Evolutionary conservation across 1,140 invertebrate genomes (phyloP).

Genomic region (Antheraea pernyi): DNA sequence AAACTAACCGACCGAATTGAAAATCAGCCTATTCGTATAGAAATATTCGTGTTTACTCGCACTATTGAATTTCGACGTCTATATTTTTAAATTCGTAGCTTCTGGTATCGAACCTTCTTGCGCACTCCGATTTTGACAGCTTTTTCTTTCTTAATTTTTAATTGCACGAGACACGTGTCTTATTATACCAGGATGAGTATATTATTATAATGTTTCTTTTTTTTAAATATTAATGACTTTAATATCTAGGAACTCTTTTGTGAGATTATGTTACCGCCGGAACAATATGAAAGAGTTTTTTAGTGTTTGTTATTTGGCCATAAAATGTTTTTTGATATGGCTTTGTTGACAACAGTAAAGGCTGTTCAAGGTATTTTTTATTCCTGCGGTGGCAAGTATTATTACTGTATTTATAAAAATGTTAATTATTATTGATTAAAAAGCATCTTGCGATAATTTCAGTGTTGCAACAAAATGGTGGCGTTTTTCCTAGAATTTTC

Average conservation of each 20-base stretch:
- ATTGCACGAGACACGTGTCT: conserved; percentile 6
- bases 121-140: conserved; percentile 16
- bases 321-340: conserved; percentile 1
- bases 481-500: too few species aligned
- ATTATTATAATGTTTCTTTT: conserved; percentile 4
- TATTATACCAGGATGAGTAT: conserved; percentile 13
- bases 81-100: conserved; percentile 10
- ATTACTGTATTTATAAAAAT: too few species aligned
- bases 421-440: too few species aligned
- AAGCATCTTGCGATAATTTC: too few species aligned
- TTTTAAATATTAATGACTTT: neutral
- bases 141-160: conserved; percentile 11
- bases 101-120: conserved; percentile 1
- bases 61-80: conserved; percentile 9
- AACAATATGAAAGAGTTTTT: conserved; percentile 2
- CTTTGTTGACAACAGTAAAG: neutral
- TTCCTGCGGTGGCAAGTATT: too few species aligned
- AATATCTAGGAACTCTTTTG: conserved; percentile 6
- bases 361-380: neutral
- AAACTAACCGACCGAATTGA: conserved; percentile 14
- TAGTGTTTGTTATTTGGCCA: neutral
- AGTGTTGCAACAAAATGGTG: too few species aligned
- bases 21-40: neutral
- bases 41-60: neutral
- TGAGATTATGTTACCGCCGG: neutral